phyloP scores from a whole-genome alignment of 2,888 invertebrate species.

The Abrostola tripartita region DNA sequence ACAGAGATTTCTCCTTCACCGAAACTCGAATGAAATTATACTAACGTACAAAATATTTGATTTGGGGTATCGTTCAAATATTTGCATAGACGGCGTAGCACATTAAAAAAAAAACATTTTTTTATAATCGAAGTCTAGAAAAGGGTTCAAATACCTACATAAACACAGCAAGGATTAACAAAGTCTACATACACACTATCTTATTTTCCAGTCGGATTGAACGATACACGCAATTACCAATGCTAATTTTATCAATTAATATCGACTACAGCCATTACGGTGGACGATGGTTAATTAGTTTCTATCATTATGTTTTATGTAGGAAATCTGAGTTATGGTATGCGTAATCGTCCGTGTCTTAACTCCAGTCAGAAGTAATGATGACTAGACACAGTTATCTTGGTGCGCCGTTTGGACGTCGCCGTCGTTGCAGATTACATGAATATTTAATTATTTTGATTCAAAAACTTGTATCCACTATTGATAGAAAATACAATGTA shows the following conservation, averaged over 20 bases:
- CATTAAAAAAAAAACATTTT: not conserved
- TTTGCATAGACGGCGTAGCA: not conserved
- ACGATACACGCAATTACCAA: conserved; percentile 49
- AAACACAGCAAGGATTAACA: not conserved
- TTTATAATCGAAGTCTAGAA: not conserved
- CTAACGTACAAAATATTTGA: too few relatives aligned
- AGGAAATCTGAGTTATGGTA: conserved; percentile 28
- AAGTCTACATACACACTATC: conserved; percentile 17
- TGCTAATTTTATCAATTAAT: conserved; percentile 58
- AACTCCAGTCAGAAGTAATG: conserved; percentile 2
- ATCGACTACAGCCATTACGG: conserved; percentile 47
- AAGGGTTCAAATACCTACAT: conserved; percentile 11
- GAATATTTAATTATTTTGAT: too few relatives aligned
- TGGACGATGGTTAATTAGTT: conserved; percentile 49
- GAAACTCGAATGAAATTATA: too few relatives aligned
- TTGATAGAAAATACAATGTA: too few relatives aligned
- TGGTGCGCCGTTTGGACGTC: not conserved
- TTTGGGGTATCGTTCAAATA: too few relatives aligned
- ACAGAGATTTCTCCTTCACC: conserved; percentile 11
- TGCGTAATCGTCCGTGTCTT: conserved; percentile 25
- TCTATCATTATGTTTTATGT: conserved; percentile 37
- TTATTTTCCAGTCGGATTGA: conserved; percentile 49
- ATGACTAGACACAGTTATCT: conserved; percentile 5
- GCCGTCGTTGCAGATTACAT: not conserved
- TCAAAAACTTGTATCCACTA: too few relatives aligned